Conservation (phyloP, 2,888 invertebrate genomes). For the Tryphoninae sp. region DNA sequence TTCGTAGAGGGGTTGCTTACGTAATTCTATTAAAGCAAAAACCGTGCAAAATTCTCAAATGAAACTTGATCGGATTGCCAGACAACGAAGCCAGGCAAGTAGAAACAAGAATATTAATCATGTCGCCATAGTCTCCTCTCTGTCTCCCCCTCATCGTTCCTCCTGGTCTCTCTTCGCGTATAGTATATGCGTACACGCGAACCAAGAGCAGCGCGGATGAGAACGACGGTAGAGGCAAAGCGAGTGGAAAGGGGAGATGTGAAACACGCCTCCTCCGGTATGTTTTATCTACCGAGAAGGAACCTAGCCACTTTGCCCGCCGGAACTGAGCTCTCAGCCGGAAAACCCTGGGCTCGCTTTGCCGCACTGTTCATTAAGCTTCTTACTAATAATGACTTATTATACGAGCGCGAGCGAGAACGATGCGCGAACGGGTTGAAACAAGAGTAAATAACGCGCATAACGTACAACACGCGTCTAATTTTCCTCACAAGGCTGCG, state of each 20-base stretch:
- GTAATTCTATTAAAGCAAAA: conserved; percentile 35
- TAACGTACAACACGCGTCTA: background rate
- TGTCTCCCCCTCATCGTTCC: conserved; percentile 6
- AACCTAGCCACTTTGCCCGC: conserved; percentile 45
- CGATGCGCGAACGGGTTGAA: background rate
- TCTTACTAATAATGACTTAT: conserved; percentile 59
- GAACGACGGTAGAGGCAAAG: background rate
- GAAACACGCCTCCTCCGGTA: conserved; percentile 32
- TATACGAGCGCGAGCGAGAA: conserved; percentile 33
- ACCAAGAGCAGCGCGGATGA: background rate
- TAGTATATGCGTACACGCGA: conserved; percentile 21
- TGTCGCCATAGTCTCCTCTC: conserved; percentile 7
- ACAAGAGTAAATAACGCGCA: background rate
- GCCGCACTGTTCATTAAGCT: conserved; percentile 57
- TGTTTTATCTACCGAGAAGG: conserved; percentile 53
- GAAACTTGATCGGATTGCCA: conserved; percentile 55
- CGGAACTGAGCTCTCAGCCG: conserved; percentile 56
- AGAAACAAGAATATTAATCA: conserved; percentile 56
- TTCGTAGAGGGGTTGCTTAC: conserved; percentile 3
- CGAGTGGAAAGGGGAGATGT: background rate
- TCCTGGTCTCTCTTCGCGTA: conserved; percentile 5
- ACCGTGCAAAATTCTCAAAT: conserved; percentile 44
- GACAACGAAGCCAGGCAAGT: conserved; percentile 32
- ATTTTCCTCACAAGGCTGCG: background rate
- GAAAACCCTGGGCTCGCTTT: conserved; percentile 52